A percentile compares a stretch with the other conserved stretches of the same genome.
Evolutionary conservation across 2,113 vertebrate genomes (phyloP).

Genomic region (Nasalis larvatus): DNA sequence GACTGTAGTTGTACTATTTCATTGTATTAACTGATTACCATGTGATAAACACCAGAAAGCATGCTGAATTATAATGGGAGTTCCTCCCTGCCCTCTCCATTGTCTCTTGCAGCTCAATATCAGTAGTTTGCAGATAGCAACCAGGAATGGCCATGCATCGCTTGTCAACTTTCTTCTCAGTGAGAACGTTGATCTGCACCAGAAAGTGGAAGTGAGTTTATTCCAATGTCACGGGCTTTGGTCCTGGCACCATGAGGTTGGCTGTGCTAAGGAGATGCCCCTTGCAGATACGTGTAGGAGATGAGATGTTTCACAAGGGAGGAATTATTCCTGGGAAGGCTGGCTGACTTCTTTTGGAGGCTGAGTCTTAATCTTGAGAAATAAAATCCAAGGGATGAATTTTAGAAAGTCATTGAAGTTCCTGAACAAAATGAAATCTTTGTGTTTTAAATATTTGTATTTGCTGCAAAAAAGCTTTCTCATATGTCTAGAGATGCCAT

Average conservation of each 20-base stretch:
- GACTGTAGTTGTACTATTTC: neutral
- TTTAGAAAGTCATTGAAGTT: conserved; percentile 40
- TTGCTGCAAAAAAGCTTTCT: neutral
- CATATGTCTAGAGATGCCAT: neutral
- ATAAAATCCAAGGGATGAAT: conserved; percentile 15
- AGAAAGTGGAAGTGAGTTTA: conserved; percentile 85
- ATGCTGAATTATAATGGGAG: neutral
- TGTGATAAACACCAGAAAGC: neutral
- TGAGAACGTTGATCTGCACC: conserved; percentile 81
- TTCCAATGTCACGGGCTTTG: neutral
- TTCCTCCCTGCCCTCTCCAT: neutral
- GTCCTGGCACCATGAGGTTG: neutral
- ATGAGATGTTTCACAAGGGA: neutral
- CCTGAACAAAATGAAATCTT: conserved; percentile 34
- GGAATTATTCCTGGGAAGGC: conserved; percentile 20
- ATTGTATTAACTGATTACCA: neutral
- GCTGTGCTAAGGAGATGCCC: neutral
- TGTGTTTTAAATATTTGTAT: conserved; percentile 32
- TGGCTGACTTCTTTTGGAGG: neutral
- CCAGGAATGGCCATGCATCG: conserved; percentile 85
- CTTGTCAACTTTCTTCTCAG: conserved; percentile 88
- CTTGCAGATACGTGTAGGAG: neutral
- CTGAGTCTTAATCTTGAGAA: conserved; percentile 50
- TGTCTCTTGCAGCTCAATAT: conserved; percentile 81
- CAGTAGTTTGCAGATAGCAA: conserved; percentile 85